Evolutionary conservation across 2,888 invertebrate genomes (phyloP).

Genomic region (Candidula unifasciata): DNA sequence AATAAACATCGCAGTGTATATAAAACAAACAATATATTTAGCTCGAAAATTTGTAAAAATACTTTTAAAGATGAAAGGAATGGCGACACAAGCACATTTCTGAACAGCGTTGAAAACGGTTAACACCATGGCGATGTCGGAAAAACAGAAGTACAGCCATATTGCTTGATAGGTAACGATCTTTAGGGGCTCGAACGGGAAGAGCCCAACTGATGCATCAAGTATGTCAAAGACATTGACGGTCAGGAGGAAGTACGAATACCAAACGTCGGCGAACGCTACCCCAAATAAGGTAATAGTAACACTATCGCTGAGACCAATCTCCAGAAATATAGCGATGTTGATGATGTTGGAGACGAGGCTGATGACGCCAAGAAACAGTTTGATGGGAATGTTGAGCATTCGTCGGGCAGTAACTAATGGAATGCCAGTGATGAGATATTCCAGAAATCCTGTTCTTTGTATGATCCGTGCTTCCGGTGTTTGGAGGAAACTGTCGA

Average conservation of each 20-base stretch:
- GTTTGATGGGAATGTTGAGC: neutral
- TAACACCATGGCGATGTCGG: neutral
- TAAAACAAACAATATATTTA: neutral
- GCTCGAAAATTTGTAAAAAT: conserved; percentile 16
- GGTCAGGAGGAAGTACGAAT: neutral
- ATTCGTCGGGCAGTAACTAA: neutral
- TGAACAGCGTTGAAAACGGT: conserved; percentile 35
- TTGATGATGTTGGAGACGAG: conserved; percentile 22
- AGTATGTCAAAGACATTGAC: conserved; percentile 1
- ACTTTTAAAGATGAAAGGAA: conserved; percentile 17
- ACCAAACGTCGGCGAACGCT: conserved; percentile 3
- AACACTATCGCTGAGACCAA: neutral
- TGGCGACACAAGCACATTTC: conserved; percentile 3
- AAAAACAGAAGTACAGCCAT: neutral
- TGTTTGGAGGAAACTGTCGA: no score
- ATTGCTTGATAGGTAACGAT: neutral
- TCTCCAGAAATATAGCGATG: neutral
- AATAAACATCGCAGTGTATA: neutral
- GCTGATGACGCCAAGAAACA: neutral
- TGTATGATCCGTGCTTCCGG: neutral
- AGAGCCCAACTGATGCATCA: neutral
- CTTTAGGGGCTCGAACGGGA: neutral
- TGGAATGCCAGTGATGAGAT: neutral
- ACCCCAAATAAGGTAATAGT: conserved; percentile 10
- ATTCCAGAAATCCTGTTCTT: neutral